These are phyloP conservation scores for Caenorhabditis sp. DNA, from an alignment of 2,888 invertebrate species.

Conservation along the genomic window DNA sequence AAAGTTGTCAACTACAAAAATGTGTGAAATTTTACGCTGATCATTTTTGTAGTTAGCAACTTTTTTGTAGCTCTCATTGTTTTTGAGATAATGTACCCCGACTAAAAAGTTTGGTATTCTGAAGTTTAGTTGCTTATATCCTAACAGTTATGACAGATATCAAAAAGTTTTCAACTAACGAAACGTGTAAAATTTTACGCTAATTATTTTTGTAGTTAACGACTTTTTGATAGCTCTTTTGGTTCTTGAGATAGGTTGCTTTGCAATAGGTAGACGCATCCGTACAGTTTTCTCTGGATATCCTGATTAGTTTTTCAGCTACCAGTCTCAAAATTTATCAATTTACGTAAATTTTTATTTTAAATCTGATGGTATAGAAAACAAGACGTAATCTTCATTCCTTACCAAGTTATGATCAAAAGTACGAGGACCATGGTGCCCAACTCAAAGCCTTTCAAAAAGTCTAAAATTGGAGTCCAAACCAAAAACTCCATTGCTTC, in stretches of 20 bases:
- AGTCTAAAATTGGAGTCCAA: too few species aligned
- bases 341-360: too few species aligned
- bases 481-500: neutral
- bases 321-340: too few species aligned
- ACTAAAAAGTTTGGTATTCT: too few species aligned
- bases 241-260: neutral
- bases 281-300: too few species aligned
- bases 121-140: neutral
- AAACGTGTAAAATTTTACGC: neutral
- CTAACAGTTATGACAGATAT: neutral
- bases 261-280: neutral
- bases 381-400: too few species aligned
- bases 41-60: neutral
- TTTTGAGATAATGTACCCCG: neutral
- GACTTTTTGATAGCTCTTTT: neutral
- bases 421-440: too few species aligned
- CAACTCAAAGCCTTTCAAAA: too few species aligned
- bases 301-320: too few species aligned
- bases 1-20: neutral
- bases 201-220: neutral
- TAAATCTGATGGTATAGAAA: too few species aligned
- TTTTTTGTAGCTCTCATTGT: neutral
- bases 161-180: neutral
- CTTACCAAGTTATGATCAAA: too few species aligned
- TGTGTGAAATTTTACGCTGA: neutral